These are phyloP conservation scores for Tachuris rubrigastra DNA, from an alignment of 2,113 vertebrate genomes.

Conservation along the genomic window DNA sequence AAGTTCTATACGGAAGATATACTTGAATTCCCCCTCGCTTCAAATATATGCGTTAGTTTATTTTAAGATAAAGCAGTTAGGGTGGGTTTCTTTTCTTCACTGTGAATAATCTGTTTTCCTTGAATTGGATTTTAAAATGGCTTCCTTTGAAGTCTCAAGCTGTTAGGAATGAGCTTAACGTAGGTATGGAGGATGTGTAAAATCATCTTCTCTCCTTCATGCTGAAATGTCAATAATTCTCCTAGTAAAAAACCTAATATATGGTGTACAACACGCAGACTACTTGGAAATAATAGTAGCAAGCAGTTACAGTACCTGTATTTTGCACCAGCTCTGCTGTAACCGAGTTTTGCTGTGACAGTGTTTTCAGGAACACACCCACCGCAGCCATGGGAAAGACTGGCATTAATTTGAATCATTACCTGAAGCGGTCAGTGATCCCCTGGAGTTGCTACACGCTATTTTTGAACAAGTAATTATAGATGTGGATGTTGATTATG, in stretches of 20 bases:
- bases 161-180: neutral
- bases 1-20: neutral
- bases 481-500: neutral
- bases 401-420: neutral
- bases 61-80: neutral
- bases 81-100: neutral
- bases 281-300: neutral
- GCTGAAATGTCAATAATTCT: neutral
- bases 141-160: constrained; percentile 47
- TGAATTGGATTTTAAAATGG: constrained; percentile 57
- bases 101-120: constrained; percentile 8
- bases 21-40: neutral
- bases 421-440: neutral
- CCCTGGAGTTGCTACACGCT: neutral
- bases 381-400: neutral
- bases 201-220: neutral
- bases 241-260: neutral
- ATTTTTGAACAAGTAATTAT: neutral
- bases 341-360: neutral
- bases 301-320: neutral
- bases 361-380: neutral
- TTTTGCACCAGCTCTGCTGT: neutral
- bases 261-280: rapidly evolving
- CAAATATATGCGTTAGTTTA: neutral
- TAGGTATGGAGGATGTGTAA: neutral